Conservation (phyloP, 2,888 invertebrate genomes). For the Cylindroiulus punctatus region DNA sequence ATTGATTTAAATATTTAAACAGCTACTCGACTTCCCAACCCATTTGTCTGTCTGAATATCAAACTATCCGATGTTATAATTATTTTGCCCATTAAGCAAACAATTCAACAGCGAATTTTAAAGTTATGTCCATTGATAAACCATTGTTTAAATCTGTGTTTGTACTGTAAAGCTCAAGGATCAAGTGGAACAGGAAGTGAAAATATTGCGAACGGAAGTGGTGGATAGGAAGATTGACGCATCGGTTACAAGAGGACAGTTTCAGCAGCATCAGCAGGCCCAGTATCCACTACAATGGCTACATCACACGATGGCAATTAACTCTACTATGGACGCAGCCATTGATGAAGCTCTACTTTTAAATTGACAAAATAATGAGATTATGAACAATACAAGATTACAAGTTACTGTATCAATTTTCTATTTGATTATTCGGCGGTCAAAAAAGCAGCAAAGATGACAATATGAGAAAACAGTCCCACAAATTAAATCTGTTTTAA, state of each 20-base stretch:
- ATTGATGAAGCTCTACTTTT: neutral
- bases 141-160: neutral
- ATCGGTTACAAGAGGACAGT: constrained; percentile 66
- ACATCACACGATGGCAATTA: constrained; percentile 43
- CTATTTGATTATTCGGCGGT: no score
- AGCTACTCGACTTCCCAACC: no score
- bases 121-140: neutral
- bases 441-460: no score
- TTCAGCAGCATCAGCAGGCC: constrained; percentile 47
- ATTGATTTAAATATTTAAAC: no score
- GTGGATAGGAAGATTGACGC: constrained; percentile 69
- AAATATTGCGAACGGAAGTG: constrained; percentile 68
- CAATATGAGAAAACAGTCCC: no score
- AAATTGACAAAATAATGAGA: neutral
- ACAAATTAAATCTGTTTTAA: no score
- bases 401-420: no score
- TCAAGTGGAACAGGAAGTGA: constrained; percentile 69
- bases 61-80: no score
- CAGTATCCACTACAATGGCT: constrained; percentile 27
- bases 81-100: no score
- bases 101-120: neutral
- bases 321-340: neutral
- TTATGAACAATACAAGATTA: no score
- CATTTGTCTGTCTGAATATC: no score
- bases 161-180: constrained; percentile 66